Evolutionary conservation across 2,113 vertebrate species (phyloP).

Genomic region (Leptodactylus fuscus): DNA sequence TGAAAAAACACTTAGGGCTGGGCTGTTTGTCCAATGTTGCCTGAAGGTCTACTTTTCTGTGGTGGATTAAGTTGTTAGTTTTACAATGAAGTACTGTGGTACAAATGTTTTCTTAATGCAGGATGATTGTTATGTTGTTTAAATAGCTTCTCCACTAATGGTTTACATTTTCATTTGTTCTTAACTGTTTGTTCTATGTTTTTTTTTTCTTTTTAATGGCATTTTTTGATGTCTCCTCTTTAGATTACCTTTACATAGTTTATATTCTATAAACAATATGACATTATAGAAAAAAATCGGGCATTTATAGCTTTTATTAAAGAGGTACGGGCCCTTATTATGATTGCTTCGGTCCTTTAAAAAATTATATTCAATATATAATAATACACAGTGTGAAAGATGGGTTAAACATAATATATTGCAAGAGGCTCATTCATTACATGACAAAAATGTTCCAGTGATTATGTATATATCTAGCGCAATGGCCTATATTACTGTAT

Average conservation of each 20-base stretch:
- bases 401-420: neutral
- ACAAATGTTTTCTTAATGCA: slow-evolving; percentile 61
- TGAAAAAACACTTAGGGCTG: slow-evolving; percentile 63
- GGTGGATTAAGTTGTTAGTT: slow-evolving; percentile 65
- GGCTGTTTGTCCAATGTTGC: slow-evolving; percentile 63
- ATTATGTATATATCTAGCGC: neutral
- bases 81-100: slow-evolving; percentile 64
- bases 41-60: slow-evolving; percentile 66
- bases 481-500: neutral
- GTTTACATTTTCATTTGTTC: slow-evolving; percentile 22
- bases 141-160: slow-evolving; percentile 43
- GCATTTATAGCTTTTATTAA: too few species aligned
- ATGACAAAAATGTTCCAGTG: neutral
- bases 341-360: neutral
- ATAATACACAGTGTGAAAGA: neutral
- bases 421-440: neutral
- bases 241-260: neutral
- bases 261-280: neutral
- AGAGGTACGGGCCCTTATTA: too few species aligned
- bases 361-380: neutral
- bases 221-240: neutral
- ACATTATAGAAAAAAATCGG: neutral
- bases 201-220: neutral
- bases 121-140: slow-evolving; percentile 62
- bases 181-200: neutral